These are phyloP conservation scores for Acanthosepion esculentum DNA, from an alignment of 2,888 invertebrate species.

Conservation along the genomic window DNA sequence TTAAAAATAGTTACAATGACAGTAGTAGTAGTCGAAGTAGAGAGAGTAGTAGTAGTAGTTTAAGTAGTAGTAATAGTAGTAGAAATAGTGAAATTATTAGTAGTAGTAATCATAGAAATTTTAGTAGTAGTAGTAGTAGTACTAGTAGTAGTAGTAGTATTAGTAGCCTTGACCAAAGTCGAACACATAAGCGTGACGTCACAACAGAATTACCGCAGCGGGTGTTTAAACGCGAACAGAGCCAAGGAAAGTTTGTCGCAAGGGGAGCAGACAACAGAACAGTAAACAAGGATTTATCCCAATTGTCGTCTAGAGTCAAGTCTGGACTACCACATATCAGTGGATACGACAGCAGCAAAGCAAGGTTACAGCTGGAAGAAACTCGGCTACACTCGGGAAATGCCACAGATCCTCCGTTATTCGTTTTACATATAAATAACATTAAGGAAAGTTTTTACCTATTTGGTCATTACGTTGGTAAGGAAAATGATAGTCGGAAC, in stretches of 20 bases:
- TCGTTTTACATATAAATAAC: slow-evolving; percentile 57
- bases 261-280: slow-evolving; percentile 43
- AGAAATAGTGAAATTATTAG: background rate
- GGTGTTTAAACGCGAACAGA: background rate
- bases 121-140: slow-evolving; percentile 4
- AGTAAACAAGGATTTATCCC: slow-evolving; percentile 44
- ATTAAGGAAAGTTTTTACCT: slow-evolving; percentile 57
- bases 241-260: background rate
- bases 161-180: background rate
- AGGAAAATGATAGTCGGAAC: slow-evolving; percentile 51
- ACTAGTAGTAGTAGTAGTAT: slow-evolving; percentile 1
- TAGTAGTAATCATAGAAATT: background rate
- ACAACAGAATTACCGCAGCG: slow-evolving; percentile 2
- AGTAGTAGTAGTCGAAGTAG: background rate
- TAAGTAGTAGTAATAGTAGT: slow-evolving; percentile 40
- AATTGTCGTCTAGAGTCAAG: slow-evolving; percentile 8
- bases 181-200: slow-evolving; percentile 23
- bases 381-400: slow-evolving; percentile 25
- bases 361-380: slow-evolving; percentile 36
- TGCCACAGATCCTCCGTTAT: slow-evolving; percentile 49
- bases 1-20: slow-evolving; percentile 24
- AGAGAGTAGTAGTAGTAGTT: background rate
- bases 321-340: slow-evolving; percentile 41
- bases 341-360: slow-evolving; percentile 40
- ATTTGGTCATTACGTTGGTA: slow-evolving; percentile 55